Evolutionary conservation across 2,113 vertebrate genomes (phyloP).

Genomic region (Oreochromis spilurus): DNA sequence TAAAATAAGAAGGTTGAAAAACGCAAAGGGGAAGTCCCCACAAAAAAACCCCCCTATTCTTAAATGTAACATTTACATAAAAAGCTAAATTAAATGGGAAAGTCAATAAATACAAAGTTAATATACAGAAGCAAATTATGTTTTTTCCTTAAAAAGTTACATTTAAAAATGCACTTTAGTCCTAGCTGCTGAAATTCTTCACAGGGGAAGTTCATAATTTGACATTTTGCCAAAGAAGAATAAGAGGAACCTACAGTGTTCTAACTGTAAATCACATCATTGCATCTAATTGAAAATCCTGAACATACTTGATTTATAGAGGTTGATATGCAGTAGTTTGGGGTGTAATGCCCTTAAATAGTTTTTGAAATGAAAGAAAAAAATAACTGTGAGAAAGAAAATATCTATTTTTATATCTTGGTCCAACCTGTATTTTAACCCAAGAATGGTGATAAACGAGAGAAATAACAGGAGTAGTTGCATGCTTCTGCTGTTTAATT

Average conservation of each 20-base stretch:
- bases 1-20: neutral
- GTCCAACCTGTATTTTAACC: neutral
- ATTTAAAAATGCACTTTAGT: constrained; percentile 52
- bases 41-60: neutral
- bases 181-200: constrained; percentile 16
- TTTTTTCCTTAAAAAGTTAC: neutral
- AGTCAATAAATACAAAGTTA: neutral
- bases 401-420: constrained; percentile 54
- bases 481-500: constrained; percentile 48
- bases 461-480: neutral
- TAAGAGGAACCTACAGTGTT: constrained; percentile 20
- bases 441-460: neutral
- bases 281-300: constrained; percentile 29
- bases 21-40: neutral
- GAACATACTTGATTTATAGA: constrained; percentile 54
- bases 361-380: neutral
- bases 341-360: constrained; percentile 4
- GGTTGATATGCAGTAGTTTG: constrained; percentile 38
- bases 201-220: constrained; percentile 15
- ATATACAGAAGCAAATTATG: neutral
- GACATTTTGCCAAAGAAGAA: constrained; percentile 13
- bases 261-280: neutral
- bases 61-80: neutral
- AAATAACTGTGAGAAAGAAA: constrained; percentile 44
- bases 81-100: neutral